phyloP scores from a whole-genome alignment of 2,888 invertebrate species.

The Drosophila colorata region DNA sequence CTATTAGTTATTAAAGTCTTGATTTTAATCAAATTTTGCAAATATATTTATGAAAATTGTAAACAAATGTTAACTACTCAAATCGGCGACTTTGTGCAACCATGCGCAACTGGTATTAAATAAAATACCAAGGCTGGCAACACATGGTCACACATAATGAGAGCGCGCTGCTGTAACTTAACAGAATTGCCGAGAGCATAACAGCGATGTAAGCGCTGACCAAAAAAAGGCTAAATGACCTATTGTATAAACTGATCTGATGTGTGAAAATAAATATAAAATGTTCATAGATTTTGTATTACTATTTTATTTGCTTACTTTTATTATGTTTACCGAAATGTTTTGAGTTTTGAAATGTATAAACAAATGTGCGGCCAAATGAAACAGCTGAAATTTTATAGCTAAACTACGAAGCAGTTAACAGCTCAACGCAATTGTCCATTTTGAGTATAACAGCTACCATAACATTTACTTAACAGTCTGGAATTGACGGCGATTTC shows the following conservation, averaged over 20 bases:
- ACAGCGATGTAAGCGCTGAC: conserved; percentile 14
- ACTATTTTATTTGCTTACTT: background rate
- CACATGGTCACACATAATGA: conserved; percentile 34
- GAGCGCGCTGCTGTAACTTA: conserved; percentile 32
- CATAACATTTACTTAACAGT: conserved; percentile 44
- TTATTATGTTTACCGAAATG: background rate
- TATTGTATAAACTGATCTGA: background rate
- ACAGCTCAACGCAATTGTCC: conserved; percentile 32
- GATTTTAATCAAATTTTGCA: background rate
- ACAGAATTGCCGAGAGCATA: conserved; percentile 25
- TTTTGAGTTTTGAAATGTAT: background rate
- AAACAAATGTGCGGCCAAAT: background rate
- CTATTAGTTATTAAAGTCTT: background rate
- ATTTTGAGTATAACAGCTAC: conserved; percentile 54
- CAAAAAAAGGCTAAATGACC: conserved; percentile 22
- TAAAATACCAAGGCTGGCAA: conserved; percentile 24
- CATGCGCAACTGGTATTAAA: conserved; percentile 41
- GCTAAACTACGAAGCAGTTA: background rate
- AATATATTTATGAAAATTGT: background rate
- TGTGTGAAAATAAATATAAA: background rate
- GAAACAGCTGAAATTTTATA: conserved; percentile 12
- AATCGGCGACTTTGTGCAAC: conserved; percentile 35
- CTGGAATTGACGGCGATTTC: conserved; percentile 62
- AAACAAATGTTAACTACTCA: conserved; percentile 3
- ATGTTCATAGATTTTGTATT: background rate